phyloP scores from a whole-genome alignment of 1,140 invertebrate genomes.

The Sycophila sp. region DNA sequence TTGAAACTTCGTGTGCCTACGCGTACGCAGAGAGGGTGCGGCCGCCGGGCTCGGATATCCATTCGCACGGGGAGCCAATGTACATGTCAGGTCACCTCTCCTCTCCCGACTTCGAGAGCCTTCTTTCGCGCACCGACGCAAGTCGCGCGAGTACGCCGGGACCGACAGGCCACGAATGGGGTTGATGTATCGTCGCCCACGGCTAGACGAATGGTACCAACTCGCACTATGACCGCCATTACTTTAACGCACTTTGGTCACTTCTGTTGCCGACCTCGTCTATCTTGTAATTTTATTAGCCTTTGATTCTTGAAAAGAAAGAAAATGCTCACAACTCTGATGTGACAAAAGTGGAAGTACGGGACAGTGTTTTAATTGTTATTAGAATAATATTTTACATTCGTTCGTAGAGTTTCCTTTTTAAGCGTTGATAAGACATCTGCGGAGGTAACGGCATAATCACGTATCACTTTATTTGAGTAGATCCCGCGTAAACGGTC shows the following conservation, averaged over 20 bases:
- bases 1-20: too few relatives aligned
- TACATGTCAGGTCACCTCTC: neutral
- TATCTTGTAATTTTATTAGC: too few relatives aligned
- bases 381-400: too few relatives aligned
- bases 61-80: neutral
- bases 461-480: conserved; percentile 8
- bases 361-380: too few relatives aligned
- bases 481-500: conserved; percentile 10
- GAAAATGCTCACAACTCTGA: too few relatives aligned
- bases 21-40: neutral
- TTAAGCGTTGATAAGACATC: too few relatives aligned
- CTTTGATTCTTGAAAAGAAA: too few relatives aligned
- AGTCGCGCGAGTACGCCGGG: neutral
- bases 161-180: too few relatives aligned
- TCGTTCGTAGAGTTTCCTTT: too few relatives aligned
- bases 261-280: too few relatives aligned
- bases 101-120: neutral
- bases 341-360: too few relatives aligned
- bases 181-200: conserved; percentile 63
- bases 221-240: conserved; percentile 56
- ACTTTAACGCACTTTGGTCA: conserved; percentile 56
- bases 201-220: conserved; percentile 61
- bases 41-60: neutral
- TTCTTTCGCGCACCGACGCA: neutral
- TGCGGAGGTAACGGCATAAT: neutral